Evolutionary conservation across 2,888 invertebrate species (phyloP).

Genomic region (Pristionchus entomophagus): DNA sequence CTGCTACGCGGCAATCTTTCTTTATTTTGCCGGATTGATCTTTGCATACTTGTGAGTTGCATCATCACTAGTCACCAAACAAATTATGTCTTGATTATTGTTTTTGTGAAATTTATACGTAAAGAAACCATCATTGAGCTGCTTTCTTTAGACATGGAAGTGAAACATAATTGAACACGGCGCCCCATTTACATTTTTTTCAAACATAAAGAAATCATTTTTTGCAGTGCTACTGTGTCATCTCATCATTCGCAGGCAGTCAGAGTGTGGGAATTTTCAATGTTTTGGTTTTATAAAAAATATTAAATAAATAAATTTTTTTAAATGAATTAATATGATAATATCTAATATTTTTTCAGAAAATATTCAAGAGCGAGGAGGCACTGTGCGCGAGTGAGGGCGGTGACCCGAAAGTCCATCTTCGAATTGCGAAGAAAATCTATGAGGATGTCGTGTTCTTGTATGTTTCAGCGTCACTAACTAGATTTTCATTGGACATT

Average conservation of each 20-base stretch:
- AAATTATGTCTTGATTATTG: too few relatives aligned
- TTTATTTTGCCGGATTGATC: neutral
- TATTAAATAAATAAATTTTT: neutral
- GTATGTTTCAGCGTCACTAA: neutral
- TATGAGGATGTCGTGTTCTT: constrained; percentile 3
- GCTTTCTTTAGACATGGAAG: too few relatives aligned
- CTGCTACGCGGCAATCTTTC: neutral
- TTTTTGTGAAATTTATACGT: neutral
- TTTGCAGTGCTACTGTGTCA: neutral
- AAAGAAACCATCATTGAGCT: too few relatives aligned
- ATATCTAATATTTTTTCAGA: neutral
- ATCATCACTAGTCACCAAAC: too few relatives aligned
- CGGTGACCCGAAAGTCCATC: neutral
- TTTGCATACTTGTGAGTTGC: neutral
- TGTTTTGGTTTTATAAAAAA: neutral
- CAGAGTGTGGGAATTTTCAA: neutral
- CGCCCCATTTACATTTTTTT: too few relatives aligned
- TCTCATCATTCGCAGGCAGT: neutral
- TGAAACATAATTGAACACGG: too few relatives aligned
- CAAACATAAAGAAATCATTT: too few relatives aligned
- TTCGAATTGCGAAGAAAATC: neutral
- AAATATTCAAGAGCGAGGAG: neutral
- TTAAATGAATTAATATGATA: neutral
- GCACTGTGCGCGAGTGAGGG: neutral
- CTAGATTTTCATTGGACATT: neutral